These are phyloP conservation scores for Campoplex capitator DNA, from an alignment of 2,888 invertebrate genomes.

Conservation along the genomic window DNA sequence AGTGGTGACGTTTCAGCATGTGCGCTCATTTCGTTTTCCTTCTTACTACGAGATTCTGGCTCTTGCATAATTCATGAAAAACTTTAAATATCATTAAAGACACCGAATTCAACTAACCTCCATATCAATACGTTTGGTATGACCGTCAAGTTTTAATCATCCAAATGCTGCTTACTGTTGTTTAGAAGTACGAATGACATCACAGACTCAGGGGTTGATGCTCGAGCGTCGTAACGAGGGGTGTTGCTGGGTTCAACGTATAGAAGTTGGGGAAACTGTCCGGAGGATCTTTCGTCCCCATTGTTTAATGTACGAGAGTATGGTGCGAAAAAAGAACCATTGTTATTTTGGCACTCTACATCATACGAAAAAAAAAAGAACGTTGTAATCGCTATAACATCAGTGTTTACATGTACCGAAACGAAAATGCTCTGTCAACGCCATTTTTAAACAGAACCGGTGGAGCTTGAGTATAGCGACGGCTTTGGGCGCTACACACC, in stretches of 20 bases:
- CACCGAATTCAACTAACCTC: conserved; percentile 10
- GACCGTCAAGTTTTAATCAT: conserved; percentile 80
- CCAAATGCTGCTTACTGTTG: conserved; percentile 79
- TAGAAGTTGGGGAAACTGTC: conserved; percentile 60
- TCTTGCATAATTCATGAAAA: not conserved
- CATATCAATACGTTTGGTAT: conserved; percentile 15
- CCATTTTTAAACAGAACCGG: conserved; percentile 61
- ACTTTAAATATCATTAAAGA: not conserved
- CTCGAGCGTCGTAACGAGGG: conserved; percentile 39
- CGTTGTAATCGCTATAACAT: conserved; percentile 49
- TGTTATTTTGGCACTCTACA: conserved; percentile 78
- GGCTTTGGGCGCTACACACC: conserved; percentile 52
- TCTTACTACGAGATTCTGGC: not conserved
- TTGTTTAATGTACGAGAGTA: conserved; percentile 74
- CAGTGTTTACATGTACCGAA: conserved; percentile 52
- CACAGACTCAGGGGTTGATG: conserved; percentile 45
- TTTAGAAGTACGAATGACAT: conserved; percentile 62
- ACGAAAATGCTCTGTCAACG: conserved; percentile 59
- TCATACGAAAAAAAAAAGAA: conserved; percentile 41
- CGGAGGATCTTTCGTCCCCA: conserved; percentile 74
- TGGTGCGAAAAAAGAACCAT: conserved; percentile 75
- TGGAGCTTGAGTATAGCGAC: conserved; percentile 49
- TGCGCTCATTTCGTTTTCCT: not conserved
- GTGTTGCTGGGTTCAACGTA: conserved; percentile 53
- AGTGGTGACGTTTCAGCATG: not conserved